Percentiles rank a stretch among this genome's conserved stretches.
These are phyloP conservation scores for Priocnemis perturbator DNA, from an alignment of 2,888 invertebrate species.

Conservation along the genomic window DNA sequence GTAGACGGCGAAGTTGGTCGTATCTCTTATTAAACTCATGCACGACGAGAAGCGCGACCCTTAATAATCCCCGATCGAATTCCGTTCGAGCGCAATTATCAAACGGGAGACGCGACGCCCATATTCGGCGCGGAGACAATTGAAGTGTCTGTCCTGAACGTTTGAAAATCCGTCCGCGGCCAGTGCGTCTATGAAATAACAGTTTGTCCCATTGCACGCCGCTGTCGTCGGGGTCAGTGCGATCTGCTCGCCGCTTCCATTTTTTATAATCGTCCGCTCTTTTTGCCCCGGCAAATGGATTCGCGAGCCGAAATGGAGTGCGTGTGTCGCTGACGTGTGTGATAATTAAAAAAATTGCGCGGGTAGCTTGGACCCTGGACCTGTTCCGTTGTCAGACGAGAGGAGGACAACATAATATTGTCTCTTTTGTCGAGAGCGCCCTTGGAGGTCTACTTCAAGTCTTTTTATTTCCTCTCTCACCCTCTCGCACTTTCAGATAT, in stretches of 20 bases:
- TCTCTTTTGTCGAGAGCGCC: conserved; percentile 6
- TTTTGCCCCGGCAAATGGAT: conserved; percentile 7
- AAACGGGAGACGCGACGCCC: no score
- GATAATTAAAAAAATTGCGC: conserved; percentile 42
- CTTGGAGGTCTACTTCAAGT: background rate
- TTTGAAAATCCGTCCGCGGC: no score
- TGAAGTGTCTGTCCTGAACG: no score
- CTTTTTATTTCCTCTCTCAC: background rate
- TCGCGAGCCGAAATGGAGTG: conserved; percentile 5
- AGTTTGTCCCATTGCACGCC: no score
- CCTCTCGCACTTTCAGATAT: no score
- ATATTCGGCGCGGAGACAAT: no score
- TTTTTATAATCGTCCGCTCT: background rate
- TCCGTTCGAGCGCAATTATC: no score
- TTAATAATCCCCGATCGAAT: no score
- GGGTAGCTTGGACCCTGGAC: conserved; percentile 1
- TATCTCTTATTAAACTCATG: no score
- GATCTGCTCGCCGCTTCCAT: background rate
- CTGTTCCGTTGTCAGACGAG: conserved; percentile 13
- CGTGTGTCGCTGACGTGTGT: conserved; percentile 36
- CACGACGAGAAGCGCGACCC: no score
- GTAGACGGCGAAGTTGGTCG: no score
- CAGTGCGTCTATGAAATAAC: no score
- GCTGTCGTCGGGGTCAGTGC: background rate
- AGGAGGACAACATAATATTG: conserved; percentile 9